Percentiles rank a stretch among this genome's conserved stretches.
phyloP scores from a whole-genome alignment of 2,888 invertebrate species.

The Linnaemya tessellans region DNA sequence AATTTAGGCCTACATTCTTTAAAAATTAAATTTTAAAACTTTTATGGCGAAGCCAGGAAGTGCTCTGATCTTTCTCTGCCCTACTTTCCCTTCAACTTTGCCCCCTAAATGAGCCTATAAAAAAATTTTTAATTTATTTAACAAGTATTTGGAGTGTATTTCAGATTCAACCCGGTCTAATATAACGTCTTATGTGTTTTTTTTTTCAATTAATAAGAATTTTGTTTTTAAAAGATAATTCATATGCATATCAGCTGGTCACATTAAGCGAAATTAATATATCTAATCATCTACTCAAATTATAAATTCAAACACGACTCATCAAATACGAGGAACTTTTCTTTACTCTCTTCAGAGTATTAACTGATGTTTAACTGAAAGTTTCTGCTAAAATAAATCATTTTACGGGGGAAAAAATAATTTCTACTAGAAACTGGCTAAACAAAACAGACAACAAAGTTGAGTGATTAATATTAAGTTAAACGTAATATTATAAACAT shows the following conservation, averaged over 20 bases:
- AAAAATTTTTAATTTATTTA: too few species aligned
- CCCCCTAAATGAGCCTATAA: too few species aligned
- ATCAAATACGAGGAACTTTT: constrained; percentile 27
- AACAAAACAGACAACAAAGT: constrained; percentile 25
- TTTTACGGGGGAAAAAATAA: constrained; percentile 37
- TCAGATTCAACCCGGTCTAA: too few species aligned
- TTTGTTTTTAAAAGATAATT: background rate
- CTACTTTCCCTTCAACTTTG: too few species aligned
- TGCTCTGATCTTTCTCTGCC: too few species aligned
- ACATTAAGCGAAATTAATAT: constrained; percentile 23
- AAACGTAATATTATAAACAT: constrained; percentile 36
- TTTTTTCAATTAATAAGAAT: too few species aligned
- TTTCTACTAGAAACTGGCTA: constrained; percentile 40
- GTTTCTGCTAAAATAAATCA: constrained; percentile 16
- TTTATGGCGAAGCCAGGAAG: too few species aligned
- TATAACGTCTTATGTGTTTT: too few species aligned
- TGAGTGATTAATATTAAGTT: constrained; percentile 52
- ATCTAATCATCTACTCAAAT: constrained; percentile 1
- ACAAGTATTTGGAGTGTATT: too few species aligned
- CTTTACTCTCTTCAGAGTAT: constrained; percentile 19
- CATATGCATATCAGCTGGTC: constrained; percentile 7
- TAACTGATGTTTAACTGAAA: constrained; percentile 23
- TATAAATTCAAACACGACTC: constrained; percentile 48
- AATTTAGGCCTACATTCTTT: too few species aligned
- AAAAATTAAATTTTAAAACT: too few species aligned